Conservation (phyloP, 2,113 vertebrate genomes). For the Dryoscopus gambensis region DNA sequence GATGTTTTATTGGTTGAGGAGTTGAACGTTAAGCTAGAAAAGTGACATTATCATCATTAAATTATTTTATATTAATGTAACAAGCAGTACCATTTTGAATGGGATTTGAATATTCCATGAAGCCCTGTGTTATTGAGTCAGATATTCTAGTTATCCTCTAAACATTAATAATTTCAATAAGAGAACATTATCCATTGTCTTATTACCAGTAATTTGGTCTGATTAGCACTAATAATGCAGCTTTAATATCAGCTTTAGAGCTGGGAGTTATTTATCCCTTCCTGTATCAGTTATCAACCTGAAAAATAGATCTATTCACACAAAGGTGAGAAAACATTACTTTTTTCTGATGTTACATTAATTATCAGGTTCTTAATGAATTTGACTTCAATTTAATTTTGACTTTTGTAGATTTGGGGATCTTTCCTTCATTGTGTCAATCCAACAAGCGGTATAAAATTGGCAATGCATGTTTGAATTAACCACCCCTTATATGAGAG, state of each 20-base stretch:
- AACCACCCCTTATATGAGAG: neutral
- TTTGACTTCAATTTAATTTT: neutral
- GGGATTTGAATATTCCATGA: slow-evolving; percentile 29
- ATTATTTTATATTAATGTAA: slow-evolving; percentile 33
- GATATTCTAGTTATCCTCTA: neutral
- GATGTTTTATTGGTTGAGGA: slow-evolving; percentile 27
- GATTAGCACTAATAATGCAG: neutral
- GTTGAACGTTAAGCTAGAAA: slow-evolving; percentile 31
- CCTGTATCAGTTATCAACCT: neutral
- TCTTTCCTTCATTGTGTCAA: neutral
- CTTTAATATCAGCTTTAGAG: neutral
- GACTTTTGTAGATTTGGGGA: neutral
- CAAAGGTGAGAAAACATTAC: neutral
- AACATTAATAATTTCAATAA: neutral
- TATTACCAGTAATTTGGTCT: neutral
- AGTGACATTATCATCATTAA: slow-evolving; percentile 16
- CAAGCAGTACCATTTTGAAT: neutral
- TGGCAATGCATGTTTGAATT: neutral
- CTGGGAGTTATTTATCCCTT: neutral
- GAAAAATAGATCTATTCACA: neutral
- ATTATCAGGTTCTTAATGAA: neutral
- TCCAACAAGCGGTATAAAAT: neutral
- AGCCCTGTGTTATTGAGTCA: neutral
- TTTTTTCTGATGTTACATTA: neutral
- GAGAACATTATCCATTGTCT: neutral